Base-by-base conservation (phyloP, 2,797 vertebrate genomes). In the Cryptoprocta ferox region DNA sequence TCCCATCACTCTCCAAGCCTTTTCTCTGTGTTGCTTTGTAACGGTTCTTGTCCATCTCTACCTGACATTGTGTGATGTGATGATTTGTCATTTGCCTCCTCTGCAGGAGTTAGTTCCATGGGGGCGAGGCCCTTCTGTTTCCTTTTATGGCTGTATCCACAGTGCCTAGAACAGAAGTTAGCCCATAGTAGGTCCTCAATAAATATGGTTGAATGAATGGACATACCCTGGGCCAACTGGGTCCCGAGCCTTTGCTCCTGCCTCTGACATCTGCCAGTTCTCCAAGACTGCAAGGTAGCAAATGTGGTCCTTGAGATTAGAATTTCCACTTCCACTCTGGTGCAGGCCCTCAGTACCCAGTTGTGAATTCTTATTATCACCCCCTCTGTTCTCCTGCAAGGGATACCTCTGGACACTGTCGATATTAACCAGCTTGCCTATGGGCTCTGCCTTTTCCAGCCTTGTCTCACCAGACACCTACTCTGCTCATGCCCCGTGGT, bases 401-500 rank as follows among this genome's bases (percentile, higher is more conserved):
- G 66, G 26, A 32, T 24, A 30, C 35, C 32, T 0, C 35, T n/a
- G n/a, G 76, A 66, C 42, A 50, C 19, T 4, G 7, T 18, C 45
- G n/a, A 26, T 21, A 48, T 66, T 10, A n/a, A 3, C 15, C 30
- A 45, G 30, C 71, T 76, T 56, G 53, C 13, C 28, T n/a, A 1
- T 0, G 5, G 65, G 37, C 7, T 79, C n/a, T 14, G 63, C 21
- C 9, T 0, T 32, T 32, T 21, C 30, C 26, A 39, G 35, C 66
- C 5, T 28, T 45, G 9, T 30, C 70, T 94, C 35, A 18, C 3
- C 10, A 28, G 63, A 45, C 6, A 19, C 18, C 39, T 68, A 42
- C 12, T 9, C 19, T 0, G 0, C 11, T 35, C 16, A 3, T 18
- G 81, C 32, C 50, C 18, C 21, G 8, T 45, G 80, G 11, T 14